Evolutionary conservation across 2,888 invertebrate genomes (phyloP), one percentile per base, ranked within the genome.

Genomic region (Hirtodrosophila histrioides): DNA sequence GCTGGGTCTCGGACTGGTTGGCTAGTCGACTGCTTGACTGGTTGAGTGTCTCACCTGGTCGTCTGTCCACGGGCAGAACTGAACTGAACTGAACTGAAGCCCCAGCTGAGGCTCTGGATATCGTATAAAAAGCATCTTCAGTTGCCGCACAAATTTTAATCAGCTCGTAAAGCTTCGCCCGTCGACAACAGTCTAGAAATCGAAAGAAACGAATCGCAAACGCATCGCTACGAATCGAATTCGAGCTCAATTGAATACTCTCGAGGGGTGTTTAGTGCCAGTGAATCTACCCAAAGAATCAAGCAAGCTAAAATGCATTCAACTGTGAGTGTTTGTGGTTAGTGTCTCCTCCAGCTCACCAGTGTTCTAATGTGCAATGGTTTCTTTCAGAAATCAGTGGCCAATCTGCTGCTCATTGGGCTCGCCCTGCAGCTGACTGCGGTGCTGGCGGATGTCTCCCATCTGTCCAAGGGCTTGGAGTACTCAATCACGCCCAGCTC

Each of bases 101-200:
- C 76, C 67, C 74, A 53, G 63, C 60, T 72, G 23, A 12, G 39
- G n/a, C 56, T 27, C 50, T 46, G 29, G 17, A 8, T 43, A 44
- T 40, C 49, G 75, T 90, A 90, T 90, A 90, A 90, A 90, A 90
- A 89, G 90, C 90, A 90, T 90, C 90, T 90, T 89, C 80, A 78
- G 78, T 64, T 75, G 70, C 72, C 75, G 79, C 78, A 83, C 87
- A 83, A 89, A 88, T 90, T 90, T 90, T 90, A 90, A 90, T 90
- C 90, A 90, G 82, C 81, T 69, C 75, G 78, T 78, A 80, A 79
- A 89, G 91, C 90, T 89, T 75, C 82, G 75, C 55, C 69, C 69
- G 84, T 71, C 71, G 75, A 88, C 89, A 86, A 78, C 76, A 31
- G 43, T 11, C 2, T 23, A 4, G 3, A 56, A 45, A 35, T 9